Conservation (phyloP, 92 coral and sea anemone genomes). For the Zoanthus sociatus region DNA sequence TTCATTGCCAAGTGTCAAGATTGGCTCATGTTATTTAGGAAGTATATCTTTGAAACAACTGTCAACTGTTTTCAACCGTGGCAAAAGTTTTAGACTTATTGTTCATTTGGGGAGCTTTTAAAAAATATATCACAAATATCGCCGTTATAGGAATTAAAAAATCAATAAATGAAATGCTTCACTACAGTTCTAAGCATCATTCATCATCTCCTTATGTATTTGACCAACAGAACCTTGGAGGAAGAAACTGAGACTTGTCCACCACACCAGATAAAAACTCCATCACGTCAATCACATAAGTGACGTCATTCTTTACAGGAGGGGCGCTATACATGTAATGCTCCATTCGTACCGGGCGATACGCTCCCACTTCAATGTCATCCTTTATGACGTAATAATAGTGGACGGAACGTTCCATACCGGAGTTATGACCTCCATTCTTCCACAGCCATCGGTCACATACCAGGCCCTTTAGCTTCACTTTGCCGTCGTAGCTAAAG, state of each 20-base stretch:
- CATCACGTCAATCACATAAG: conserved; percentile 20
- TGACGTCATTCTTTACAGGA: conserved; percentile 34
- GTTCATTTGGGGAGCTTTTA: too few species aligned
- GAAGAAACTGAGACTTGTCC: conserved; percentile 20
- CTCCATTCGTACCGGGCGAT: conserved; percentile 40
- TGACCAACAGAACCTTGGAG: conserved; percentile 29
- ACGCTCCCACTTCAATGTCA: conserved; percentile 11
- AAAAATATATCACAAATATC: too few species aligned
- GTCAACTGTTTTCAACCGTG: too few species aligned
- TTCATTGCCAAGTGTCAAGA: too few species aligned
- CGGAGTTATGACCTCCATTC: conserved; percentile 39
- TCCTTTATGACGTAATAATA: conserved; percentile 43
- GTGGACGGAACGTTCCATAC: conserved; percentile 17
- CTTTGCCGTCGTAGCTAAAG: conserved; percentile 36
- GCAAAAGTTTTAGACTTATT: too few species aligned
- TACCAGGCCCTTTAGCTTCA: conserved; percentile 17
- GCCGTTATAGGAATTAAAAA: neutral
- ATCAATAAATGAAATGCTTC: neutral
- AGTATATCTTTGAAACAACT: too few species aligned
- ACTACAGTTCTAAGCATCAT: neutral
- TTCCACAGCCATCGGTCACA: conserved; percentile 49
- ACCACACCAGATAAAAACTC: conserved; percentile 43
- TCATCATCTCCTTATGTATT: neutral
- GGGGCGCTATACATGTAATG: conserved; percentile 34
- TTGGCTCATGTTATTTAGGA: too few species aligned